Evolutionary conservation across 2,113 vertebrate genomes (phyloP), one percentile per base, ranked within the genome.

Genomic region (Paratilapia polleni): DNA sequence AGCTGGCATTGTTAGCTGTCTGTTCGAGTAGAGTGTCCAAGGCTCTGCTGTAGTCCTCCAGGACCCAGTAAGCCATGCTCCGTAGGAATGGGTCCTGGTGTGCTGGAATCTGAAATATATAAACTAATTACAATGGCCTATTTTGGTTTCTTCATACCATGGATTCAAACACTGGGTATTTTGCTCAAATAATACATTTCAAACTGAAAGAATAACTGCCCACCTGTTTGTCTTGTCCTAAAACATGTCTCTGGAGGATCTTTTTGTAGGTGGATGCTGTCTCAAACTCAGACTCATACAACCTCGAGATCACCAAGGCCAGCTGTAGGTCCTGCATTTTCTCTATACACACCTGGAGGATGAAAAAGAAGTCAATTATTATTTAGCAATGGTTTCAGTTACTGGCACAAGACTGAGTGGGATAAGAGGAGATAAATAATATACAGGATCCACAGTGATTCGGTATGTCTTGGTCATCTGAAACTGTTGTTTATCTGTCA

Each of bases 11-110:
- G 31, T 64, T 77, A 8, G 61, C 36, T 62, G 93, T 95, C 80
- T 97, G 96, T 43, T 96, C 97, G 70, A 99, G 96, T 75, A 99
- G 95, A 62, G 98, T 98, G 90, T 99, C 97, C 94, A 99, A 93
- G 54, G 98, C 97, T 83, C 88, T 95, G 90, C 96, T 95, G 93
- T 98, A 99, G 89, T 98, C 97, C 94, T 99, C 97, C 84, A 99
- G 95, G 87, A 99, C 97, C 98, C 98, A 99, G 89, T 97, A 95
- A n/a, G 98, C 97, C 96, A 99, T 97, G 94, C 98, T 99, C 57
- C 98, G 96, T 58, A 99, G 94, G 91, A 99, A 99, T 24, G 98
- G 97, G 90, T 99, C 98, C 80, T 73, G 89, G 78, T 98, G 96
- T 64, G 94, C 83, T 1, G 88, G 91, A 88, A 96, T 95, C 89